Conservation (phyloP, 2,888 invertebrate genomes). For the Girardia tigrina region DNA sequence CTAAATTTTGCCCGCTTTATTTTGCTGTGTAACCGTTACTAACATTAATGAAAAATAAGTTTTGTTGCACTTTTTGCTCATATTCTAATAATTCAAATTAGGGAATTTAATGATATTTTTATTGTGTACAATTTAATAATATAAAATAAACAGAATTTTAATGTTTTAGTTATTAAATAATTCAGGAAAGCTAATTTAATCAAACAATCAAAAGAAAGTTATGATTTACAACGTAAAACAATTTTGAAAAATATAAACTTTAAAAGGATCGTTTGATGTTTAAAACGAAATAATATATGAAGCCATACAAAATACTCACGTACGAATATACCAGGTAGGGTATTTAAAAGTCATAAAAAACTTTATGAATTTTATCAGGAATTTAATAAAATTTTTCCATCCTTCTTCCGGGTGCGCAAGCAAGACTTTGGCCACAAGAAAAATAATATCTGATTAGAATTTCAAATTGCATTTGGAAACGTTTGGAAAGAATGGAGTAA, state of each 20-base stretch:
- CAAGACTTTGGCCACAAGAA: constrained; percentile 65
- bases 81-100: too few species aligned
- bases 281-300: constrained; percentile 78
- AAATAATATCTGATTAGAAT: constrained; percentile 70
- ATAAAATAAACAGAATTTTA: too few species aligned
- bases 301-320: constrained; percentile 67
- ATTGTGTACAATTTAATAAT: too few species aligned
- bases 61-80: too few species aligned
- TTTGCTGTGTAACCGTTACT: too few species aligned
- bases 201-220: constrained; percentile 71
- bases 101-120: too few species aligned
- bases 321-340: constrained; percentile 61
- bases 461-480: constrained; percentile 75
- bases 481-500: constrained; percentile 87
- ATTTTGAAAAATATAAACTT: too few species aligned
- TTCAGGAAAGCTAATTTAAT: constrained; percentile 62
- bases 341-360: neutral
- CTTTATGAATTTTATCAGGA: constrained; percentile 53
- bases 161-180: too few species aligned
- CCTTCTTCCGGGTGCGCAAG: constrained; percentile 74
- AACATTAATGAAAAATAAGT: too few species aligned
- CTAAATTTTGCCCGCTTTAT: too few species aligned
- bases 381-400: constrained; percentile 80
- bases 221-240: too few species aligned
- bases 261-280: constrained; percentile 68